Evolutionary conservation across 2,888 invertebrate species (phyloP), one percentile per base, ranked within the genome.

Genomic region (Trichopria drosophilae): DNA sequence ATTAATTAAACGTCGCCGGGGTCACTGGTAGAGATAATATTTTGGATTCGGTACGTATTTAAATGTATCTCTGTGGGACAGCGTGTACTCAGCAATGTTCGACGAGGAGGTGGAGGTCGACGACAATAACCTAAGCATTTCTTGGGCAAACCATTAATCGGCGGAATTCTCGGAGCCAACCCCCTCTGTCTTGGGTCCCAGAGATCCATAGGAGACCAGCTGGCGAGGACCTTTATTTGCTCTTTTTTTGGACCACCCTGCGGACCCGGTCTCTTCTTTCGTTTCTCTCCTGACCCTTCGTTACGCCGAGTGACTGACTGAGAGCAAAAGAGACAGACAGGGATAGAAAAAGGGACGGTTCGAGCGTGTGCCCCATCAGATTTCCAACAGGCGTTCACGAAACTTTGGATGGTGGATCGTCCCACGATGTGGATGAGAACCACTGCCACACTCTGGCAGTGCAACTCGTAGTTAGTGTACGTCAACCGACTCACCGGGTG

Each of bases 401-500:
- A n/a, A n/a, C n/a, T n/a, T n/a, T n/a, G n/a, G n/a, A n/a, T n/a
- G n/a, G n/a, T n/a, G n/a, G n/a, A n/a, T n/a, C n/a, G 15, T 18
- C 10, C 28, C 29, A 28, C 19, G 40, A 20, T 23, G 23, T 26
- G 24, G 31, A 37, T 46, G 46, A 46, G 46, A 46, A 28, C 20
- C 44, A 43, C 48, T 51, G 47, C 41, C 45, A n/a, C n/a, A 61
- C 62, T 62, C 46, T n/a, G n/a, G n/a, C n/a, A n/a, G n/a, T n/a
- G n/a, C n/a, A 39, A 22, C 31, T 12, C 22, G 35, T 42, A 28
- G 37, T 42, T 47, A 39, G 47, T 31, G 35, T 48, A 65, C 63
- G 61, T 64, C 59, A 65, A 66, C 64, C 66, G 66, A 66, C 61
- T 66, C 66, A 66, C 62, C 43, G 58, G 58, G 48, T 53, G 39